phyloP scores from a whole-genome alignment of 92 coral and sea anemone species.

The Zoanthus sansibaricus region DNA sequence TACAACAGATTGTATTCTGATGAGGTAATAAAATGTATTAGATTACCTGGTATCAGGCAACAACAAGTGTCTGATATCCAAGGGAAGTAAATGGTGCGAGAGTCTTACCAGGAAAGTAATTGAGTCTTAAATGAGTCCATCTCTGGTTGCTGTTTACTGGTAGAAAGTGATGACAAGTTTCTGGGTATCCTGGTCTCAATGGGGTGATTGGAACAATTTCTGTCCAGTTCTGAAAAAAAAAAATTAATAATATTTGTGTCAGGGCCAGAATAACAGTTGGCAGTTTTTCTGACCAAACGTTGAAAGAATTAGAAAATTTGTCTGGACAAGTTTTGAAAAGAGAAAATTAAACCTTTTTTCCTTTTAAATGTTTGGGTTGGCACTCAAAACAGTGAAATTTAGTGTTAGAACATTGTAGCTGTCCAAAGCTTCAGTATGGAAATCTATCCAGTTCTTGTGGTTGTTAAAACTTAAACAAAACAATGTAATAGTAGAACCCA shows the following conservation, averaged over 20 bases:
- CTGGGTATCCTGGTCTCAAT: constrained; percentile 73
- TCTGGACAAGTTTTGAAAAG: no score
- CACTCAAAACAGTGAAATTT: not conserved
- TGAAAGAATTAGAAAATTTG: no score
- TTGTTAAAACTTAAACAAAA: no score
- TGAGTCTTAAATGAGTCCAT: constrained; percentile 82
- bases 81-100: no score
- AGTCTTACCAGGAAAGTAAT: constrained; percentile 74
- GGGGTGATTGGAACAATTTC: constrained; percentile 63
- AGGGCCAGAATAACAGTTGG: no score
- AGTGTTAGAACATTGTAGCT: no score
- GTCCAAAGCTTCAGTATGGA: no score
- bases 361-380: not conserved
- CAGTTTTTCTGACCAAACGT: no score
- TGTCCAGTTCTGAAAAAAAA: constrained; percentile 56
- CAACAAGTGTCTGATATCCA: no score
- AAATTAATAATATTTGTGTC: not conserved
- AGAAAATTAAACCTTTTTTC: no score
- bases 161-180: constrained; percentile 76
- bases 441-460: no score
- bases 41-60: not conserved
- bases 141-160: constrained; percentile 54
- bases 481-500: no score
- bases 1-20: constrained; percentile 19
- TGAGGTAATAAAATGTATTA: constrained; percentile 49